These are phyloP conservation scores for Lasius platythorax DNA, from an alignment of 2,888 invertebrate genomes.

Conservation along the genomic window DNA sequence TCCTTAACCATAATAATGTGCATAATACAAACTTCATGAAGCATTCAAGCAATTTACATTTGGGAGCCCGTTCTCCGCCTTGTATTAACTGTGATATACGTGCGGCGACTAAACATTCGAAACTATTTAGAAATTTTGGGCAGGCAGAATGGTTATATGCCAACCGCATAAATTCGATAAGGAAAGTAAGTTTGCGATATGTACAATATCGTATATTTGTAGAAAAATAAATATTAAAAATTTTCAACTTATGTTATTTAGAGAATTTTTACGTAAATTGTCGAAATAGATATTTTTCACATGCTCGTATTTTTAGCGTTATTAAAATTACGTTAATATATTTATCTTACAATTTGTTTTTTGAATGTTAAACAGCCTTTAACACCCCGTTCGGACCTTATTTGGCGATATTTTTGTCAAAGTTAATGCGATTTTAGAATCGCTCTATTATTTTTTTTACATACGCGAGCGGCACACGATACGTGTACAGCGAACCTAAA, in stretches of 20 bases:
- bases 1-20: conserved; percentile 24
- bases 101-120: conserved; percentile 42
- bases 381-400: neutral
- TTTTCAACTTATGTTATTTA: neutral
- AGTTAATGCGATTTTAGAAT: neutral
- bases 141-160: neutral
- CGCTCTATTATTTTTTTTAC: neutral
- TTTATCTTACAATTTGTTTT: neutral
- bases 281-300: neutral
- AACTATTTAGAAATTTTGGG: conserved; percentile 50
- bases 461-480: neutral
- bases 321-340: neutral
- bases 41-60: conserved; percentile 53
- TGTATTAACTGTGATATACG: conserved; percentile 42
- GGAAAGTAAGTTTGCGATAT: neutral
- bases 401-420: conserved; percentile 11
- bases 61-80: conserved; percentile 16
- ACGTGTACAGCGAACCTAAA: neutral
- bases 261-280: neutral
- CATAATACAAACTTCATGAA: conserved; percentile 48
- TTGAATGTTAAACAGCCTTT: neutral
- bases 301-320: neutral
- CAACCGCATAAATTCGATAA: conserved; percentile 2
- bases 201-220: too few relatives aligned
- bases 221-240: neutral